Percentiles rank a stretch among this genome's conserved stretches.
These are phyloP conservation scores for Drosophila rellima DNA, from an alignment of 2,888 invertebrate genomes.

Conservation along the genomic window DNA sequence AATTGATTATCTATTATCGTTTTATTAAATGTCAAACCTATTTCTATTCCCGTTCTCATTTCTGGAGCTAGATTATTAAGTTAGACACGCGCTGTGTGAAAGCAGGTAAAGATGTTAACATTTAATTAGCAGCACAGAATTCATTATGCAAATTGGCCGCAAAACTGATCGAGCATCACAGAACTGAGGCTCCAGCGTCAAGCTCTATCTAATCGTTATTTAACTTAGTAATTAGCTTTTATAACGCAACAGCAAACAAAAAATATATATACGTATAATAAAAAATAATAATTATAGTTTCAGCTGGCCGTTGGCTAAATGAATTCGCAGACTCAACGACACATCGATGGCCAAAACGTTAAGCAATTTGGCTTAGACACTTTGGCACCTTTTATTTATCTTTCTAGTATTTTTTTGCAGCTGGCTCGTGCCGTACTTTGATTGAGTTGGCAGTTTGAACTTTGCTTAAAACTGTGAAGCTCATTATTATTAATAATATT, in stretches of 20 bases:
- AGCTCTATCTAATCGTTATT: constrained; percentile 67
- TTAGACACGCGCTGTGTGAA: constrained; percentile 71
- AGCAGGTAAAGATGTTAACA: constrained; percentile 49
- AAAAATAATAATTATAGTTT: constrained; percentile 41
- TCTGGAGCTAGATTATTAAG: constrained; percentile 3
- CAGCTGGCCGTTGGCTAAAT: constrained; percentile 44
- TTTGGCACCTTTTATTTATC: constrained; percentile 68
- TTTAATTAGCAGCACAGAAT: constrained; percentile 65
- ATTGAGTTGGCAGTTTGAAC: constrained; percentile 40
- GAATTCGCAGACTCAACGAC: constrained; percentile 29
- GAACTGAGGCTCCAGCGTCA: constrained; percentile 26
- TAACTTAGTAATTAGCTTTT: constrained; percentile 73
- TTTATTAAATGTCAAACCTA: constrained; percentile 18
- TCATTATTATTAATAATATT: constrained; percentile 13
- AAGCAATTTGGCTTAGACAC: constrained; percentile 54
- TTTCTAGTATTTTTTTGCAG: constrained; percentile 19
- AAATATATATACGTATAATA: constrained; percentile 23
- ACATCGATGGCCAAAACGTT: constrained; percentile 30
- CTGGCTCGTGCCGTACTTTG: constrained; percentile 60
- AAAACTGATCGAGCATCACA: constrained; percentile 37
- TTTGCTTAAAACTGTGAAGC: constrained; percentile 21
- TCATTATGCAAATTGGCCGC: constrained; percentile 71
- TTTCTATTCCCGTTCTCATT: constrained; percentile 26
- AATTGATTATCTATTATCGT: constrained; percentile 7
- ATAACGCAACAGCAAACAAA: constrained; percentile 28